These are phyloP conservation scores for Dioctria rufipes DNA, from an alignment of 2,888 invertebrate species.

Conservation along the genomic window DNA sequence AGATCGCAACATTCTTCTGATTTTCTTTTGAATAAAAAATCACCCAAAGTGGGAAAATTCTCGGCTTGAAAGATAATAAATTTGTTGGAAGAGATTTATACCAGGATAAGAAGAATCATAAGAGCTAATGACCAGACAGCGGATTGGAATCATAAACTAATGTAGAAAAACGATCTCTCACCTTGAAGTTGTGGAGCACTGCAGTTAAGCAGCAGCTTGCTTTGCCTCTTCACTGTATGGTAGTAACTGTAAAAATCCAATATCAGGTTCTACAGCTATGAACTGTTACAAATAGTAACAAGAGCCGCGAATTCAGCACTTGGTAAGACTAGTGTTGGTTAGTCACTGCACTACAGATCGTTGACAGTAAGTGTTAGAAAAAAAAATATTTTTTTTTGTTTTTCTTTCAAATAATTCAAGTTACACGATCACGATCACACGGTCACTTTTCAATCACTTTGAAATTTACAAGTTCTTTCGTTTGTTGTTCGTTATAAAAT, in stretches of 20 bases:
- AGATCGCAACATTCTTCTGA: no score
- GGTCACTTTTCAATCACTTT: constrained; percentile 29
- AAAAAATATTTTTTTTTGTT: no score
- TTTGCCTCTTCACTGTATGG: constrained; percentile 11
- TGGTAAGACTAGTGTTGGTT: neutral
- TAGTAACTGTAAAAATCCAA: constrained; percentile 48
- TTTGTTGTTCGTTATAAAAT: no score
- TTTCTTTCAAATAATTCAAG: neutral
- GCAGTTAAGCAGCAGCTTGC: constrained; percentile 26
- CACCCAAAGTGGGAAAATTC: no score
- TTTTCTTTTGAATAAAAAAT: no score
- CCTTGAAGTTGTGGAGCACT: constrained; percentile 20
- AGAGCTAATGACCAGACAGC: neutral
- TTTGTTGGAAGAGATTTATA: no score
- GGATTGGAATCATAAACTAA: neutral
- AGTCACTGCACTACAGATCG: constrained; percentile 27
- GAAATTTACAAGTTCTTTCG: neutral
- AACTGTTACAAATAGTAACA: constrained; percentile 40
- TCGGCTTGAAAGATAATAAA: no score
- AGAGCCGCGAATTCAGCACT: constrained; percentile 16
- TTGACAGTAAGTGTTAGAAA: constrained; percentile 15
- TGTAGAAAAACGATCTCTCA: constrained; percentile 15
- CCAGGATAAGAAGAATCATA: neutral
- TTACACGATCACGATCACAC: constrained; percentile 24
- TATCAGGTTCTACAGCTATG: constrained; percentile 48